Conservation (phyloP, 2,113 vertebrate species). For the Trochalopteron elliotii region DNA sequence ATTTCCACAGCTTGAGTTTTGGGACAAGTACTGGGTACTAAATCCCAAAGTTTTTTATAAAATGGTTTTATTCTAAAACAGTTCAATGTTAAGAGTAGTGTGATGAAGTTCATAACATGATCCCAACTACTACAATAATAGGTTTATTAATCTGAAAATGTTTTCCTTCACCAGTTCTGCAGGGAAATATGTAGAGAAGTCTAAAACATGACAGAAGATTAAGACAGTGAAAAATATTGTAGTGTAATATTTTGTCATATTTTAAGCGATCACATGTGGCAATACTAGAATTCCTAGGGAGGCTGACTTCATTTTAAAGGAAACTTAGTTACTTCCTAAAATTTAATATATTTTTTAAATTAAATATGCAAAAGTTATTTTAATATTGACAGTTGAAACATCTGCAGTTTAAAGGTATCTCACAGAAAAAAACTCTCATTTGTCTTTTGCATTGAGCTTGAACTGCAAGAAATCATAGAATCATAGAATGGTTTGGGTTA, state of each 20-base stretch:
- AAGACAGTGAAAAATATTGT: neutral
- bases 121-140: neutral
- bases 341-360: neutral
- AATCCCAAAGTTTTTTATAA: neutral
- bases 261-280: neutral
- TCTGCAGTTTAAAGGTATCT: neutral
- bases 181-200: neutral
- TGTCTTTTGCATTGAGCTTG: neutral
- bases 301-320: neutral
- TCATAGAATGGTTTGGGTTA: neutral
- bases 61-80: neutral
- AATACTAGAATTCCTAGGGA: neutral
- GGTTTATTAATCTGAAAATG: neutral
- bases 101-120: neutral
- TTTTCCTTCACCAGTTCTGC: neutral
- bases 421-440: neutral
- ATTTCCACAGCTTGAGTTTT: neutral
- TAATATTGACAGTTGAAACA: neutral
- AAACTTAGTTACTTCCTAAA: neutral
- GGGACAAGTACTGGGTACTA: neutral
- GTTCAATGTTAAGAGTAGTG: neutral
- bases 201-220: neutral
- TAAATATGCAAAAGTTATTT: neutral
- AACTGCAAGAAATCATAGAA: neutral
- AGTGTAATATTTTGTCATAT: neutral